These are phyloP conservation scores for Paramuricea clavata DNA, from an alignment of 92 coral and sea anemone species.

Conservation along the genomic window DNA sequence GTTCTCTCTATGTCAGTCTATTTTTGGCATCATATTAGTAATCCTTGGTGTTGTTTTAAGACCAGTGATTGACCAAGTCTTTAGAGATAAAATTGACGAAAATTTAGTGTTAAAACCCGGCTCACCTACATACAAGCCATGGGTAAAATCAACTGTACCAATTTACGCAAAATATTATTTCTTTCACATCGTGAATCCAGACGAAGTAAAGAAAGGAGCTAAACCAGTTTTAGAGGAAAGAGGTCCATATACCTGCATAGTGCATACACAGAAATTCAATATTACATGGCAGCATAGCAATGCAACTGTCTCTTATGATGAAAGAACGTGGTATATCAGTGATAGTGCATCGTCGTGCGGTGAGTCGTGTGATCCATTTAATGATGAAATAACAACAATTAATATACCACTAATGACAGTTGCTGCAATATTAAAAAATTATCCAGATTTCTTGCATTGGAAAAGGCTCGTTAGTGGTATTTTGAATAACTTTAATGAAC, in stretches of 20 bases:
- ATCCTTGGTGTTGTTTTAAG: constrained; percentile 53
- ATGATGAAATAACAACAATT: constrained; percentile 65
- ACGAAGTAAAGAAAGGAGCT: constrained; percentile 71
- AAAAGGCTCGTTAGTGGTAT: constrained; percentile 51
- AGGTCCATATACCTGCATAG: constrained; percentile 85
- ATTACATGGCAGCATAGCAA: constrained; percentile 67
- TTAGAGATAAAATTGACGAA: constrained; percentile 64
- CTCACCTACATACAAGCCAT: constrained; percentile 66
- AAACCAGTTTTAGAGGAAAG: constrained; percentile 72
- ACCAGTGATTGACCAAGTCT: constrained; percentile 49
- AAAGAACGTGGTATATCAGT: constrained; percentile 69
- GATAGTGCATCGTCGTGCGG: constrained; percentile 69
- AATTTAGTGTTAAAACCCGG: constrained; percentile 71
- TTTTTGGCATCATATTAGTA: constrained; percentile 55
- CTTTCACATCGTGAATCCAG: constrained; percentile 75
- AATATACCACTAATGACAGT: constrained; percentile 78
- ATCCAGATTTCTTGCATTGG: constrained; percentile 53
- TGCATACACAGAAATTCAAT: constrained; percentile 66
- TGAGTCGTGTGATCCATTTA: constrained; percentile 69
- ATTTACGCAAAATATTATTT: constrained; percentile 74
- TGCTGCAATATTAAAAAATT: constrained; percentile 75
- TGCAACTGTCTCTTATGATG: constrained; percentile 73
- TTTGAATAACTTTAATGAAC: constrained; percentile 61
- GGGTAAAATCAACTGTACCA: constrained; percentile 75
- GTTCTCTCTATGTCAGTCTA: constrained; percentile 1